Evolutionary conservation across 2,797 vertebrate species (phyloP).

Genomic region (Pipistrellus nathusii): DNA sequence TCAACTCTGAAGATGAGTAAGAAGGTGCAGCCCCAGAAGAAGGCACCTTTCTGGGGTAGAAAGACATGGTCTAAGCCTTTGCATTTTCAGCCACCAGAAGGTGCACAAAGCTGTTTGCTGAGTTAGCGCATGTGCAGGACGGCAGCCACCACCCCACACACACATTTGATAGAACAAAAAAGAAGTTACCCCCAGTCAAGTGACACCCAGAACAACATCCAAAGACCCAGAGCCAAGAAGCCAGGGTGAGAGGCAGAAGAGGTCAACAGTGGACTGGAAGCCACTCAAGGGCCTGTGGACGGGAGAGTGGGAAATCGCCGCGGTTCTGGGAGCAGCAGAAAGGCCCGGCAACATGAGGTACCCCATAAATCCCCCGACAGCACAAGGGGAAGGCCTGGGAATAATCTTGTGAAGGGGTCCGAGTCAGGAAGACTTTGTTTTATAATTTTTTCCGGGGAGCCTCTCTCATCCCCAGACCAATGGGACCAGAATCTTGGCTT

Average conservation of each 20-base stretch:
- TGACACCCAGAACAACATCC: not conserved
- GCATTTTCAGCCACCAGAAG: too few species aligned
- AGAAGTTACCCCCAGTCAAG: slow-evolving; percentile 9
- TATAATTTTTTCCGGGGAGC: not conserved
- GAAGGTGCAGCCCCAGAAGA: not conserved
- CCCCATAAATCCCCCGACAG: not conserved
- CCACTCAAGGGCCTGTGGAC: not conserved
- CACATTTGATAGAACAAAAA: not conserved
- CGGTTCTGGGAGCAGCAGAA: not conserved
- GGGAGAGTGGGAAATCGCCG: not conserved
- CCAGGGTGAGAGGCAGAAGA: not conserved
- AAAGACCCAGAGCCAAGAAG: slow-evolving; percentile 14
- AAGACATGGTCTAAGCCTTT: too few species aligned
- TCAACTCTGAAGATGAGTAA: not conserved
- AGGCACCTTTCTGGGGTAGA: not conserved
- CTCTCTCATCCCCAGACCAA: not conserved
- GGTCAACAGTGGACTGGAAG: not conserved
- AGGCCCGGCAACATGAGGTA: not conserved
- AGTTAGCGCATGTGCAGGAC: not conserved
- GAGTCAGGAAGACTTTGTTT: not conserved
- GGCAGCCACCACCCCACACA: not conserved
- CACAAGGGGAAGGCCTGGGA: not conserved
- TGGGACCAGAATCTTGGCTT: not conserved
- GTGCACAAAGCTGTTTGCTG: not conserved
- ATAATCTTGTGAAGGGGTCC: not conserved